Evolutionary conservation across 2,797 vertebrate genomes (phyloP).

Genomic region (Jordanella pulchra): DNA sequence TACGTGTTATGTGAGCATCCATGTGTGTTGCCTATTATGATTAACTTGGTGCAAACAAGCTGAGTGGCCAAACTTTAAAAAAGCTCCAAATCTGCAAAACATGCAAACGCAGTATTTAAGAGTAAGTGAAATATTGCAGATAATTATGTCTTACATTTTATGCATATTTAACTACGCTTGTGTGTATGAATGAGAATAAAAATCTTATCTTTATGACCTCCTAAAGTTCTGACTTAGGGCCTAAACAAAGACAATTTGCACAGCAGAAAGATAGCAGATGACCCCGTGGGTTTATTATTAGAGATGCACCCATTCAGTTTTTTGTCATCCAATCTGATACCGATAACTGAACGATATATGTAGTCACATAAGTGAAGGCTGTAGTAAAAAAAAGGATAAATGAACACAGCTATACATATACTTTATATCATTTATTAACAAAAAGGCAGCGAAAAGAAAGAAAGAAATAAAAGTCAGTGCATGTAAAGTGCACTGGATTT

Average conservation of each 20-base stretch:
- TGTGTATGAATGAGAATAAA: not conserved
- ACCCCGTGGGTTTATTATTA: not conserved
- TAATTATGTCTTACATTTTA: no score
- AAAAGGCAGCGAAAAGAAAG: no score
- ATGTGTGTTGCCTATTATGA: not conserved
- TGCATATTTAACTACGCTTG: not conserved
- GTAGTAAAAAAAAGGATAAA: no score
- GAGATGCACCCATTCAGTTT: not conserved
- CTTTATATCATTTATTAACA: no score
- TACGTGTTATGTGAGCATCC: constrained; percentile 9
- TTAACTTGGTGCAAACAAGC: constrained; percentile 21
- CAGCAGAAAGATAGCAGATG: constrained; percentile 1
- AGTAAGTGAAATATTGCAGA: not conserved
- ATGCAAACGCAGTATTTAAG: not conserved
- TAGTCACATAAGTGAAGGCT: no score
- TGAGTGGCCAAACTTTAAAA: not conserved
- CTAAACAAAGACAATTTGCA: constrained; percentile 7
- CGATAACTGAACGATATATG: no score
- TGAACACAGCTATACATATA: no score
- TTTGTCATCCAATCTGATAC: not conserved
- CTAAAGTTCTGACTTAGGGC: not conserved
- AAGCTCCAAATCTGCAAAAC: constrained; percentile 6
- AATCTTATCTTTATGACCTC: constrained; percentile 48
- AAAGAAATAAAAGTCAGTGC: no score
- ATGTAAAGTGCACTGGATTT: no score